These are phyloP conservation scores for Heterotis niloticus DNA, from an alignment of 2,113 vertebrate species.

Conservation along the genomic window DNA sequence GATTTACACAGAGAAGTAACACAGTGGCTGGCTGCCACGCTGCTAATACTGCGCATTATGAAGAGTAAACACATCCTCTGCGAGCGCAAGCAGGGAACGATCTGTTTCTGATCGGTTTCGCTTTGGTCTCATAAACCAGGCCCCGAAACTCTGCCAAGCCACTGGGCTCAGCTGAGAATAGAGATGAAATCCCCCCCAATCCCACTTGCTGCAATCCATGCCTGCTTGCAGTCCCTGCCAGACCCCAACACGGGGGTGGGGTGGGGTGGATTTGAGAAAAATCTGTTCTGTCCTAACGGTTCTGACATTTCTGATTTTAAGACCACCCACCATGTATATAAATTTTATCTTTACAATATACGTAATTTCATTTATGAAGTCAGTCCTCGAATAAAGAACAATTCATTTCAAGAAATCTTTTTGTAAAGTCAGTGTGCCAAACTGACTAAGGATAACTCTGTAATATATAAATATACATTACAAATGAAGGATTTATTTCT, in stretches of 20 bases:
- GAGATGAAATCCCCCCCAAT: not conserved
- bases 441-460: no score
- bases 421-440: no score
- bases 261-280: not conserved
- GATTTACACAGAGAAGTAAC: not conserved
- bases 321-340: no score
- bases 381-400: no score
- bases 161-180: not conserved
- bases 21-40: not conserved
- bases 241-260: conserved; percentile 8
- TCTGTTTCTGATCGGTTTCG: not conserved
- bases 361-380: no score
- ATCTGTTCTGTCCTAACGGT: not conserved
- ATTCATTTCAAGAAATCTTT: no score
- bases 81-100: not conserved
- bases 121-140: not conserved
- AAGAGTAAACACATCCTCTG: not conserved
- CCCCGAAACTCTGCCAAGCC: conserved; percentile 1
- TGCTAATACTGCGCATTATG: not conserved
- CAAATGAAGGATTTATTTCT: no score
- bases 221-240: not conserved
- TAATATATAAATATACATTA: no score
- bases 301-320: not conserved
- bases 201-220: not conserved
- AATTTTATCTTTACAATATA: no score